Evolutionary conservation across 2,113 vertebrate species (phyloP), one percentile per base, ranked within the genome.

Genomic region (Aegithalos caudatus): DNA sequence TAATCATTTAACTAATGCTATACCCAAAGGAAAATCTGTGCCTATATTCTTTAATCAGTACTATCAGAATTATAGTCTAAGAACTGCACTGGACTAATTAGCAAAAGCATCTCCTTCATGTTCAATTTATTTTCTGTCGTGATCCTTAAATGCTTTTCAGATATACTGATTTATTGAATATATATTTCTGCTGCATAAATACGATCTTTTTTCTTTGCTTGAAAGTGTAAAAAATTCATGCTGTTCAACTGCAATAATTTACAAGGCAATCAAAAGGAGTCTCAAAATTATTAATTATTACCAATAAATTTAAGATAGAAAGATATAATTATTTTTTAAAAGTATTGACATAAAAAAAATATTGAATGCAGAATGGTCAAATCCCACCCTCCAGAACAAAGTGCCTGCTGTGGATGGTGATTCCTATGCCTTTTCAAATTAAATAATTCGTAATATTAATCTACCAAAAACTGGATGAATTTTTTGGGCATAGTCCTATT

Each of bases 21-120:
- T 57, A 91, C 70, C 78, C 87, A 85, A 84, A 90, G 78, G 69
- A 94, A 92, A 94, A 22, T 50, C 51, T 53, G 10, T 64, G 73
- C 29, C 56, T 76, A 45, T 65, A 72, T 84, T 69, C 56, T 79
- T 89, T 85, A 70, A 81, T 87, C 74, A 76, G 62, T 85, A 61
- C 31, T 62, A 89, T 54, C 42, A 89, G 65, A 76, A 61, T 84
- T 89, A 61, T 8, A 85, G 77, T 61, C 60, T 81, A 67, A 86
- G 48, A 91, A 81, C 21, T 67, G 42, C 70, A 91, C 3, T 91
- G 84, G 44, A 88, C 84, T 96, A 92, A 94, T 92, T 79, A 92
- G 57, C n/a, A 87, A 94, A 76, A 85, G 21, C 18, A 87, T 85
- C 61, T 72, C 17, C 69, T 81, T 94, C 45, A 57, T 33, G 40